Percentiles rank a stretch among this genome's conserved stretches.
phyloP scores from a whole-genome alignment of 2,888 invertebrate species.

The Proisotoma minuta region DNA sequence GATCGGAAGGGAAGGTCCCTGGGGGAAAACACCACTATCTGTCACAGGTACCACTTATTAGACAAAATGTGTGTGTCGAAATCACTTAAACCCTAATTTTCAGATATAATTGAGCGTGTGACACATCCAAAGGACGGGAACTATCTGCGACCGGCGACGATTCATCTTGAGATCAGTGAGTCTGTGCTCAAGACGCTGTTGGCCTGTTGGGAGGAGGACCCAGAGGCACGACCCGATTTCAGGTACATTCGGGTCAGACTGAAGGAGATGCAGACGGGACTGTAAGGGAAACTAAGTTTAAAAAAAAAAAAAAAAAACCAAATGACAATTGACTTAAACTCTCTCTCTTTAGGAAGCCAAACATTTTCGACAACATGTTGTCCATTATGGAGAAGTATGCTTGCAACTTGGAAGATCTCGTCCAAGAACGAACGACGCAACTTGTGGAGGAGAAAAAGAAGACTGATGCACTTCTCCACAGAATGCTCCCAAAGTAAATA shows the following conservation, averaged over 20 bases:
- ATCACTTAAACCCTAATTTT: neutral
- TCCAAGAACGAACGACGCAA: slow-evolving; percentile 75
- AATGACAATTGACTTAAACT: neutral
- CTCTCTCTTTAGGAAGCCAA: slow-evolving; percentile 61
- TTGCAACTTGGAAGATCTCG: slow-evolving; percentile 74
- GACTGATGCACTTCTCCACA: slow-evolving; percentile 73
- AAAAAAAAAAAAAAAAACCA: too few relatives aligned
- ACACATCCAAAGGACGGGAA: slow-evolving; percentile 20
- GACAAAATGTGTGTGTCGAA: neutral
- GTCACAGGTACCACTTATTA: slow-evolving; percentile 48
- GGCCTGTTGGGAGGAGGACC: slow-evolving; percentile 73
- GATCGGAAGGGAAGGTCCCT: slow-evolving; percentile 72
- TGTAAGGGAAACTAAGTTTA: too few relatives aligned
- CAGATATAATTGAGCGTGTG: slow-evolving; percentile 42
- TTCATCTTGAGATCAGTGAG: slow-evolving; percentile 49
- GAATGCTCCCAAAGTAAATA: slow-evolving; percentile 76
- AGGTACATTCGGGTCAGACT: slow-evolving; percentile 67
- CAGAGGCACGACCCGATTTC: slow-evolving; percentile 74
- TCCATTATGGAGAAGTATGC: slow-evolving; percentile 89
- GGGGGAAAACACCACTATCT: slow-evolving; percentile 64
- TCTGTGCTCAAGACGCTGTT: slow-evolving; percentile 53
- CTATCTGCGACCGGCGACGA: slow-evolving; percentile 34
- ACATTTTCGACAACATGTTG: slow-evolving; percentile 84
- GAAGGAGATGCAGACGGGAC: slow-evolving; percentile 82
- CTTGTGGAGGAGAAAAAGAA: slow-evolving; percentile 77